These are phyloP conservation scores for Selene dorsalis DNA, from an alignment of 2,797 vertebrate species.

Conservation along the genomic window DNA sequence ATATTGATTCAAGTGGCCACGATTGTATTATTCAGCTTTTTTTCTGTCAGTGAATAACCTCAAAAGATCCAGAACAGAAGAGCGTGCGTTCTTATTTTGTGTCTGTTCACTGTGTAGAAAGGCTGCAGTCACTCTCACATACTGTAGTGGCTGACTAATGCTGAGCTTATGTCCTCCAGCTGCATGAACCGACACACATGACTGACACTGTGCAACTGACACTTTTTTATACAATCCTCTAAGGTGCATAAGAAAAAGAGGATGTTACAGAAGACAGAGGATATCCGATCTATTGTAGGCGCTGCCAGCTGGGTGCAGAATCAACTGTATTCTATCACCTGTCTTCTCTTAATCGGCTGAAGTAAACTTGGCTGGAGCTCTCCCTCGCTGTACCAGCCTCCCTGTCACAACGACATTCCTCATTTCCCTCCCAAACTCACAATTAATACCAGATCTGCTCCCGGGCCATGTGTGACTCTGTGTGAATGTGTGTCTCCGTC, in stretches of 20 bases:
- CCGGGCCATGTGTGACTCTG: constrained; percentile 34
- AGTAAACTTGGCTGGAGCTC: constrained; percentile 59
- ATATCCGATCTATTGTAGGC: constrained; percentile 9
- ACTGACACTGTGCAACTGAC: constrained; percentile 28
- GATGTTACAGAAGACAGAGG: constrained; percentile 16
- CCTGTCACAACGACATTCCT: constrained; percentile 71
- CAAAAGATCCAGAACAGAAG: background rate
- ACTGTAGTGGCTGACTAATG: constrained; percentile 13
- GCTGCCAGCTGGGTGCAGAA: constrained; percentile 48
- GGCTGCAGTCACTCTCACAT: constrained; percentile 13
- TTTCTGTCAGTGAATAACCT: background rate
- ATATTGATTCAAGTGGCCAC: constrained; percentile 30
- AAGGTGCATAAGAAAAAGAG: constrained; percentile 30
- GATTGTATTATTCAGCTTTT: constrained; percentile 12
- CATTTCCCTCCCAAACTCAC: constrained; percentile 43
- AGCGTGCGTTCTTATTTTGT: background rate
- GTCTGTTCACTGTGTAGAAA: background rate
- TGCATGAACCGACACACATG: constrained; percentile 32
- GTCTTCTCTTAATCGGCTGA: constrained; percentile 63
- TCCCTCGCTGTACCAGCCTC: constrained; percentile 57
- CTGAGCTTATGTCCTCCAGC: constrained; percentile 17
- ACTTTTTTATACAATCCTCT: constrained; percentile 19
- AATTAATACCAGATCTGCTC: constrained; percentile 67
- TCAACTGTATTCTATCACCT: constrained; percentile 65
- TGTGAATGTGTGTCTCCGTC: constrained; percentile 6